Percentiles rank a stretch among this genome's conserved stretches.
Conservation (phyloP, 2,888 invertebrate species). For the Drosophila neutralis region DNA sequence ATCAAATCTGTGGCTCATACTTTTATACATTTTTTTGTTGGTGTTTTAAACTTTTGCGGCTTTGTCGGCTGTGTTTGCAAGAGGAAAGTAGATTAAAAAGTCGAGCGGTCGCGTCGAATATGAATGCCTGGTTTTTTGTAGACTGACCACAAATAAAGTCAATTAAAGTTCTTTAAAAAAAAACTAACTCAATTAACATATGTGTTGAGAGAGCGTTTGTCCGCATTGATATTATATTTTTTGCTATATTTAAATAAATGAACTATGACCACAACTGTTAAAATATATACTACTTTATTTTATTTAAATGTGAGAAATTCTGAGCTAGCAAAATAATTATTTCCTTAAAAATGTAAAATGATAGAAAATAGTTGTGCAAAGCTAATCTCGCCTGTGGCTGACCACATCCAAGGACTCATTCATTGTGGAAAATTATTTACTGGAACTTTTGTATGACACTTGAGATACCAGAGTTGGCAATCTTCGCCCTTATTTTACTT, state of each 20-base stretch:
- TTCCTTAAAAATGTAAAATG: not conserved
- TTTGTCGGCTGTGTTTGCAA: slow-evolving; percentile 13
- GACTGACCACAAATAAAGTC: slow-evolving; percentile 19
- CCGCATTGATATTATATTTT: not conserved
- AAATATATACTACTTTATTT: not conserved
- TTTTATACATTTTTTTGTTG: slow-evolving; percentile 22
- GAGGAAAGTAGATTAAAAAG: slow-evolving; percentile 3
- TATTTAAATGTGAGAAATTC: not conserved
- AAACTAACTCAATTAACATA: not conserved
- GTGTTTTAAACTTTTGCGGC: slow-evolving; percentile 12
- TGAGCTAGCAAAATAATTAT: not conserved
- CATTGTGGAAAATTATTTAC: slow-evolving; percentile 18
- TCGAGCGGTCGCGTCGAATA: not conserved
- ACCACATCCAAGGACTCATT: slow-evolving; percentile 4
- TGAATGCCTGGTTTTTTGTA: slow-evolving; percentile 6
- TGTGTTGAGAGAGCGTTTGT: not conserved
- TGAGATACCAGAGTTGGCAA: slow-evolving; percentile 38
- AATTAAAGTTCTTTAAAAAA: slow-evolving; percentile 2
- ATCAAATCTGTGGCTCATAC: slow-evolving; percentile 21
- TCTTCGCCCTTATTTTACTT: slow-evolving; percentile 27
- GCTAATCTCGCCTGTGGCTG: not conserved
- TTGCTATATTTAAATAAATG: not conserved
- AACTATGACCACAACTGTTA: not conserved
- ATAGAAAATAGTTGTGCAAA: slow-evolving; percentile 4
- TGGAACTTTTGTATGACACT: slow-evolving; percentile 47